phyloP scores from a whole-genome alignment of 2,888 invertebrate species.

The Mimumesa dahlbomi region DNA sequence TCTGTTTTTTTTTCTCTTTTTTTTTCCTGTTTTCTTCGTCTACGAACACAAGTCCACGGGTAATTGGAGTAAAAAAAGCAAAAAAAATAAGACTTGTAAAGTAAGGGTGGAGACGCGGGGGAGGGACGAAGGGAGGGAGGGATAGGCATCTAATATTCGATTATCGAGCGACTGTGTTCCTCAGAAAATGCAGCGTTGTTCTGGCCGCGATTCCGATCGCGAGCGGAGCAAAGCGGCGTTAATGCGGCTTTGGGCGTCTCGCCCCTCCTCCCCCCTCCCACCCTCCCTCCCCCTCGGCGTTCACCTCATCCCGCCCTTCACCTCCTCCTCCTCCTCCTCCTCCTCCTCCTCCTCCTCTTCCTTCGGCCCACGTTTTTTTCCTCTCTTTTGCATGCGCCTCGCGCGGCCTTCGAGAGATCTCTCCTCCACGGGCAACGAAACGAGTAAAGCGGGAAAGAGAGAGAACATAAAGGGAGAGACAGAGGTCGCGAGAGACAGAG shows the following conservation, averaged over 20 bases:
- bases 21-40: background rate
- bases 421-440: constrained; percentile 61
- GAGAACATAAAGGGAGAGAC: constrained; percentile 59
- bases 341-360: constrained; percentile 1
- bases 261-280: constrained; percentile 27
- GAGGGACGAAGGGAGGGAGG: background rate
- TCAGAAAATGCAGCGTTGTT: constrained; percentile 44
- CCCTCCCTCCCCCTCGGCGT: background rate
- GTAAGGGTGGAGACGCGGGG: background rate
- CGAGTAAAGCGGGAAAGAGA: constrained; percentile 79
- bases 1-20: no score
- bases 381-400: constrained; percentile 71
- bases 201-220: constrained; percentile 60
- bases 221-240: constrained; percentile 64
- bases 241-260: constrained; percentile 68
- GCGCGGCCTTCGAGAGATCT: constrained; percentile 67
- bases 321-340: constrained; percentile 3
- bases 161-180: constrained; percentile 52
- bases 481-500: constrained; percentile 75
- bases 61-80: no score
- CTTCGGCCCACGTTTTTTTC: constrained; percentile 43
- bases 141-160: constrained; percentile 32
- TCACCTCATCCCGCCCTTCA: background rate
- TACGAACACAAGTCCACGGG: background rate
- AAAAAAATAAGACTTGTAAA: no score